A percentile compares a stretch with the other conserved stretches of the same genome.
Conservation (phyloP, 2,113 vertebrate genomes). For the Scartelaos histophorus region DNA sequence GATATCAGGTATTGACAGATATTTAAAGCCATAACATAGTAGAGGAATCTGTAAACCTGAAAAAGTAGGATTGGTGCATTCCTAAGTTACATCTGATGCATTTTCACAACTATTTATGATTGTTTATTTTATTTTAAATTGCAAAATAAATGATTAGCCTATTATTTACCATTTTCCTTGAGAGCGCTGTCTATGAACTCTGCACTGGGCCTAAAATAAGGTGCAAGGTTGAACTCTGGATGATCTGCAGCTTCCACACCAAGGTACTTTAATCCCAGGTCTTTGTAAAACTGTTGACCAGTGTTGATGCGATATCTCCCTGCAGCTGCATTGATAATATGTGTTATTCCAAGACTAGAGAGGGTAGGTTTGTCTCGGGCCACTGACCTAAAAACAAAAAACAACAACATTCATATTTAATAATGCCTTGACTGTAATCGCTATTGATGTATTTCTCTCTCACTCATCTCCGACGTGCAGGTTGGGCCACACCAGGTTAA, state of each 20-base stretch:
- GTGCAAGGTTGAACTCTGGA: constrained; percentile 80
- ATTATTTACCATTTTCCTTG: constrained; percentile 73
- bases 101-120: too few species aligned
- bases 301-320: constrained; percentile 80
- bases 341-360: constrained; percentile 79
- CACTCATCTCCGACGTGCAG: constrained; percentile 54
- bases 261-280: constrained; percentile 75
- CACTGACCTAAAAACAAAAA: constrained; percentile 25
- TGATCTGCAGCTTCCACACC: constrained; percentile 83
- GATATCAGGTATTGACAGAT: too few species aligned
- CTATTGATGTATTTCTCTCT: constrained; percentile 13
- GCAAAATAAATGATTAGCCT: background rate
- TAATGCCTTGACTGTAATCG: background rate
- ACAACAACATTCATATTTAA: constrained; percentile 2
- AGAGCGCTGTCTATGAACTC: constrained; percentile 81
- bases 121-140: background rate
- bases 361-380: constrained; percentile 80
- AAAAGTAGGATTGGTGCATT: too few species aligned
- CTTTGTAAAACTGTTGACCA: constrained; percentile 77
- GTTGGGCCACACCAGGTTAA: constrained; percentile 52
- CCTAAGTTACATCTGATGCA: background rate
- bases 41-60: too few species aligned
- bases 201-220: constrained; percentile 82
- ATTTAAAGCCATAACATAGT: too few species aligned
- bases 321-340: constrained; percentile 79